These are phyloP conservation scores for Zenarchopterus dispar DNA, from an alignment of 2,797 vertebrate genomes.

Conservation along the genomic window DNA sequence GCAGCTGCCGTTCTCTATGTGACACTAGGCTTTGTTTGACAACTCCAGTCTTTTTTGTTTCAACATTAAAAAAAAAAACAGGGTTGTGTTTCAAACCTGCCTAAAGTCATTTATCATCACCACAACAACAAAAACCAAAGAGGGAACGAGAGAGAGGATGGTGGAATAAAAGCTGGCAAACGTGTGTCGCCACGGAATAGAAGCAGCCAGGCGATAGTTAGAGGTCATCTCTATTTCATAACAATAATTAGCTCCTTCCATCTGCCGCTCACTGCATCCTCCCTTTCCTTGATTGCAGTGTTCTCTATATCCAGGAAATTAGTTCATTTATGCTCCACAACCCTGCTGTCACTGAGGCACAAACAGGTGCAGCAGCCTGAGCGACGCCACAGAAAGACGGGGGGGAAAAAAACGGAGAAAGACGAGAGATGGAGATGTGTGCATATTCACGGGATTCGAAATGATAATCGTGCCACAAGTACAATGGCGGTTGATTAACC, in stretches of 20 bases:
- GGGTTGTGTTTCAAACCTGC: constrained; percentile 61
- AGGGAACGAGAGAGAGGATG: constrained; percentile 12
- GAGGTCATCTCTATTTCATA: constrained; percentile 88
- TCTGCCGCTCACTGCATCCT: constrained; percentile 79
- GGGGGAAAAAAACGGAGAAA: constrained; percentile 33
- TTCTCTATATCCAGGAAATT: constrained; percentile 83
- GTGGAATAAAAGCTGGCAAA: constrained; percentile 37
- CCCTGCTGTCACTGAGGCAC: constrained; percentile 68
- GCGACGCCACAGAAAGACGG: constrained; percentile 34
- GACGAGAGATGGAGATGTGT: constrained; percentile 40
- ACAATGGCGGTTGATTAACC: constrained; percentile 54
- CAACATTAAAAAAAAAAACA: constrained; percentile 39
- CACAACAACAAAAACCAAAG: constrained; percentile 51
- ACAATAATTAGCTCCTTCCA: constrained; percentile 87
- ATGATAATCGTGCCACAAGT: constrained; percentile 26
- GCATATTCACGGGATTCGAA: constrained; percentile 30
- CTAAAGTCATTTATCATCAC: constrained; percentile 56
- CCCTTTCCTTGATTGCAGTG: constrained; percentile 83
- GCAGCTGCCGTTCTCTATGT: constrained; percentile 77
- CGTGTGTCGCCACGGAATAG: constrained; percentile 43
- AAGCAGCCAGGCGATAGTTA: constrained; percentile 78
- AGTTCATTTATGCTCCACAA: constrained; percentile 82
- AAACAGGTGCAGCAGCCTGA: constrained; percentile 80
- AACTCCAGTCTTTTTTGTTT: constrained; percentile 79
- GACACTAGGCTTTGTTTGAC: constrained; percentile 73